Base-by-base conservation (phyloP, 2,113 vertebrate genomes). In the Paraplagusia blochii region DNA sequence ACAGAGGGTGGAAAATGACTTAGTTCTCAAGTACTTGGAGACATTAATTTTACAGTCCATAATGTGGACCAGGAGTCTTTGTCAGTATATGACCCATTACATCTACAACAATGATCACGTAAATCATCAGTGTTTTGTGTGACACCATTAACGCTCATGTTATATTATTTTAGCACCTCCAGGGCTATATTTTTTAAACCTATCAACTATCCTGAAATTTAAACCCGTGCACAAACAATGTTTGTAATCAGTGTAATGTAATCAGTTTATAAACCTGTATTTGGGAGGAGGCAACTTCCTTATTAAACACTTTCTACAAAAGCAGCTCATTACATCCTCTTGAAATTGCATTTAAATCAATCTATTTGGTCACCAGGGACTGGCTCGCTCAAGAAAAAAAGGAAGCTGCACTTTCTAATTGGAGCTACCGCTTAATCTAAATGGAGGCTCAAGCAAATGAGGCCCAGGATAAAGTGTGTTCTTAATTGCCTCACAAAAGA, bases 291-390 rank as follows among this genome's bases (percentile, higher is more conserved):
- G 84, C 60, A 87, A 77, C 88, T 81, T 88, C 80, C 77, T 29
- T 84, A 85, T 89, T 88, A 88, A 85, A 88, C 67, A 76, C 74
- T 76, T 77, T 77, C 77, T 81, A 75, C 87, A 84, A 88, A 87
- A 89, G 85, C 88, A 89, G 87, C 89, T 90, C 79, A 89, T 90
- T 90, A 90, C 89, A 90, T 84, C 82, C 79, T 83, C 77, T 86
- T 83, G 86, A 83, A 83, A 88, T 91, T 90, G 85, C 87, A 89
- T 90, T 90, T 88, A 87, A 91, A 90, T 90, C 82, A 90, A 91
- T 90, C 87, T 77, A 73, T 69, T 29, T 63, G 77, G 85, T 80
- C 87, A 88, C 90, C 90, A 90, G 87, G 88, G 87, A 86, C 82
- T 72, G 71, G 80, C 82, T 80, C 71, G 79, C 77, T 29, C 22